A percentile compares a stretch with the other conserved stretches of the same genome.
These are phyloP conservation scores for Luidia sarsii DNA, from an alignment of 53 echinoderm and acorn worm genomes.

Conservation along the genomic window DNA sequence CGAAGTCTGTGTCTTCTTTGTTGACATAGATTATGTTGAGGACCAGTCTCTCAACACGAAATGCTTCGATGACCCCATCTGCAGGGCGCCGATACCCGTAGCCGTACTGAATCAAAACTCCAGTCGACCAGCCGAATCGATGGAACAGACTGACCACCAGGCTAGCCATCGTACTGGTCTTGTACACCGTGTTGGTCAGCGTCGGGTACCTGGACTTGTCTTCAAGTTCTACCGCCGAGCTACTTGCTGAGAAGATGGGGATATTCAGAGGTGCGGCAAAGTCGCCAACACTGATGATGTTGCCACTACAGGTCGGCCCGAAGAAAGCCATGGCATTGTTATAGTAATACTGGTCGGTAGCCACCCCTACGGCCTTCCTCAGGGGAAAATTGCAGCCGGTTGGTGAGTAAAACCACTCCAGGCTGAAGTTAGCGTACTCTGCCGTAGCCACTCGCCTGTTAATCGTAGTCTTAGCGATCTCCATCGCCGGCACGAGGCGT, in stretches of 20 bases:
- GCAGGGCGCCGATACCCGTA: not conserved
- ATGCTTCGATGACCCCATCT: not conserved
- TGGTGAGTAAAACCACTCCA: slow-evolving; percentile 4
- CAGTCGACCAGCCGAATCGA: slow-evolving; percentile 5
- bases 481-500: slow-evolving; percentile 59
- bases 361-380: slow-evolving; percentile 1
- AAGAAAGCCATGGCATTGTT: slow-evolving; percentile 61
- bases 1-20: not conserved
- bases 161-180: slow-evolving; percentile 14
- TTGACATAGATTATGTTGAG: not conserved
- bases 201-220: slow-evolving; percentile 51
- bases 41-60: not conserved
- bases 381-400: slow-evolving; percentile 8
- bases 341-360: slow-evolving; percentile 34
- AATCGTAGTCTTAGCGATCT: slow-evolving; percentile 68
- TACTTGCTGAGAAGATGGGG: slow-evolving; percentile 59
- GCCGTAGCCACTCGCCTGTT: slow-evolving; percentile 34
- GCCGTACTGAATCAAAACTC: slow-evolving; percentile 7
- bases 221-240: slow-evolving; percentile 38
- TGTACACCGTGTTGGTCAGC: slow-evolving; percentile 23
- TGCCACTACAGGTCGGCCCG: slow-evolving; percentile 75
- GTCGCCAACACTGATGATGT: slow-evolving; percentile 67
- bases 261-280: slow-evolving; percentile 71
- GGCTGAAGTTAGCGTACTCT: slow-evolving; percentile 65
- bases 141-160: slow-evolving; percentile 17